These are phyloP conservation scores for Drosophila athabasca DNA, from an alignment of 1,140 invertebrate species.

Conservation along the genomic window DNA sequence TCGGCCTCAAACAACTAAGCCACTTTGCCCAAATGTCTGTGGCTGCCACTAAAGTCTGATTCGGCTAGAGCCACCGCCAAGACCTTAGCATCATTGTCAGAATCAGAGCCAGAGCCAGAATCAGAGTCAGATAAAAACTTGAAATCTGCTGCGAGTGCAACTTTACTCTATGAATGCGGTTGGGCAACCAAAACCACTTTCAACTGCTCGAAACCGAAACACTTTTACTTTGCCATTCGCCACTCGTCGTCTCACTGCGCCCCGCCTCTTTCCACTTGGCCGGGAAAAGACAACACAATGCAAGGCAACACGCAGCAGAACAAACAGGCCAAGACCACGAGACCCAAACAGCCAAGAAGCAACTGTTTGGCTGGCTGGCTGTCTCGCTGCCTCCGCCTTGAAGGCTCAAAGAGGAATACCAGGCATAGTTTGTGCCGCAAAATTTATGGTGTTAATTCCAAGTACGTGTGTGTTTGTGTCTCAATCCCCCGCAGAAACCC, in stretches of 20 bases:
- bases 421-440: slow-evolving; percentile 70
- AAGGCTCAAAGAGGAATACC: slow-evolving; percentile 48
- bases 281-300: slow-evolving; percentile 38
- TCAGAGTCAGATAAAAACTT: slow-evolving; percentile 65
- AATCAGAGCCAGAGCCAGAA: slow-evolving; percentile 23
- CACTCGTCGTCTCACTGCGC: background rate
- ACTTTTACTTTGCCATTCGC: slow-evolving; percentile 46
- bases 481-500: slow-evolving; percentile 54
- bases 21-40: slow-evolving; percentile 73
- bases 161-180: slow-evolving; percentile 63
- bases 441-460: slow-evolving; percentile 80
- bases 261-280: slow-evolving; percentile 8
- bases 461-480: slow-evolving; percentile 46
- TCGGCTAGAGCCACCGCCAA: slow-evolving; percentile 14
- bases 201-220: slow-evolving; percentile 55
- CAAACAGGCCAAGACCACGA: slow-evolving; percentile 32
- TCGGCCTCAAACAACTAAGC: slow-evolving; percentile 59
- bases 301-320: slow-evolving; percentile 26
- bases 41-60: slow-evolving; percentile 52
- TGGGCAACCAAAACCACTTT: slow-evolving; percentile 50
- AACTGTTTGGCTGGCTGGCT: slow-evolving; percentile 11
- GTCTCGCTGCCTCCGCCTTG: slow-evolving; percentile 23
- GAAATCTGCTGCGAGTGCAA: slow-evolving; percentile 75
- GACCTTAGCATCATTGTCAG: slow-evolving; percentile 46
- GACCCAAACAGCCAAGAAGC: slow-evolving; percentile 16